These are phyloP conservation scores for Lasiurus cinereus DNA, from an alignment of 2,113 vertebrate species.

Conservation along the genomic window DNA sequence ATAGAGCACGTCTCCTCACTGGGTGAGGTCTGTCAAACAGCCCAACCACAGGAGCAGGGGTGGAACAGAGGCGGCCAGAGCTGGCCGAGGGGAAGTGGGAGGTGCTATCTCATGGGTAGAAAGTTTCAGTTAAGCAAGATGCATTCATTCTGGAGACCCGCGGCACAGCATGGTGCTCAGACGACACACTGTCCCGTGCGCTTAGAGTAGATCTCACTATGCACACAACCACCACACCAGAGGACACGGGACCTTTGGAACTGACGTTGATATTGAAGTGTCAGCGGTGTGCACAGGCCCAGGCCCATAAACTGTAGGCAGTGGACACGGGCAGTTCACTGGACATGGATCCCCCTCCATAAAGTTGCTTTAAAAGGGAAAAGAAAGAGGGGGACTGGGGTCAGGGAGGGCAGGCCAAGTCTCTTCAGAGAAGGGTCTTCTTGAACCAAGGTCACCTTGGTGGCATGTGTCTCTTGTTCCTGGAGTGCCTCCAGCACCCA, in stretches of 20 bases:
- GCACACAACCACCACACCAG: not conserved
- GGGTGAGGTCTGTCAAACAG: not conserved
- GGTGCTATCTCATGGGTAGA: too few species aligned
- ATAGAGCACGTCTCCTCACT: not conserved
- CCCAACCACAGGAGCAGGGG: not conserved
- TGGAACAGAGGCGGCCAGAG: too few species aligned
- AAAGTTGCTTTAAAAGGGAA: not conserved
- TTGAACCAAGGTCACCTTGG: not conserved
- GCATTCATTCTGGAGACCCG: not conserved
- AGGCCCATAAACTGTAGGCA: not conserved
- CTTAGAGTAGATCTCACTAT: not conserved
- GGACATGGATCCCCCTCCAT: not conserved
- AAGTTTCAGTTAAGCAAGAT: not conserved
- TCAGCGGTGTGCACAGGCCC: not conserved
- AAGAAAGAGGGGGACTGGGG: not conserved
- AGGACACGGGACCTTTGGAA: not conserved
- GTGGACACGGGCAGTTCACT: not conserved
- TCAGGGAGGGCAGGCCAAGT: not conserved
- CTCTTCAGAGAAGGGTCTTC: conserved; percentile 13
- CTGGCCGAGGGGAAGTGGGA: not conserved
- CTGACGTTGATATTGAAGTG: not conserved
- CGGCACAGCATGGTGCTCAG: too few species aligned
- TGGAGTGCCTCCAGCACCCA: not conserved
- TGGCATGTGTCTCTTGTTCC: not conserved
- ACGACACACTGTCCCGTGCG: not conserved